phyloP scores from a whole-genome alignment of 1,140 invertebrate species.

The Saccostrea cuccullata region DNA sequence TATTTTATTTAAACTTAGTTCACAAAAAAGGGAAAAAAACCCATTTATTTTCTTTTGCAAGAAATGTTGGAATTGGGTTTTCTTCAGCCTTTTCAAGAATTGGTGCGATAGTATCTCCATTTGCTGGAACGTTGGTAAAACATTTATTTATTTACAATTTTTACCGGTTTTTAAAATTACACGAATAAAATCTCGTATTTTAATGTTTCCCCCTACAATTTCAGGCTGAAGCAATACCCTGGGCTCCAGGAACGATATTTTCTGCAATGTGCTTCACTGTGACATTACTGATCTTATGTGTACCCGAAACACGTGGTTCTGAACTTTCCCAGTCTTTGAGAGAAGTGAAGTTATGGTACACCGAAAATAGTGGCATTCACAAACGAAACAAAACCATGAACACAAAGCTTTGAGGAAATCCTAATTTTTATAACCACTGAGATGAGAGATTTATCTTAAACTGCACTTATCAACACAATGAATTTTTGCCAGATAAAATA shows the following conservation, averaged over 20 bases:
- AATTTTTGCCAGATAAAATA: no score
- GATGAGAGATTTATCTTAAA: no score
- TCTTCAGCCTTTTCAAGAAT: conserved; percentile 42
- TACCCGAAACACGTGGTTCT: conserved; percentile 58
- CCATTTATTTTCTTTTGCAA: conserved; percentile 17
- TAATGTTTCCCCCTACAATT: not conserved
- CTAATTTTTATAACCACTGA: no score
- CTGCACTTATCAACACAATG: no score
- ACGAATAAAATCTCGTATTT: no score
- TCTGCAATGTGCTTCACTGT: conserved; percentile 52
- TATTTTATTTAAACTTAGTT: no score
- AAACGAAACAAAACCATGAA: not conserved
- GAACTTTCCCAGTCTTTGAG: conserved; percentile 55
- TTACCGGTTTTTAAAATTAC: no score
- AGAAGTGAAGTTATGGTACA: conserved; percentile 55
- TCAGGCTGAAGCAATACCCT: conserved; percentile 53
- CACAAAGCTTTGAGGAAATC: no score
- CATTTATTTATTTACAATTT: not conserved
- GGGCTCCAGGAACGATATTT: conserved; percentile 61
- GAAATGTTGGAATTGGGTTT: conserved; percentile 46
- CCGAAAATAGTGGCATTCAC: conserved; percentile 7
- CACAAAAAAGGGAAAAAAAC: not conserved
- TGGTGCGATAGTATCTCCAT: conserved; percentile 43
- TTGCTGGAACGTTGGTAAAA: conserved; percentile 41
- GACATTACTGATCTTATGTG: conserved; percentile 25